Percentiles rank a stretch among this genome's conserved stretches.
Conservation (phyloP, 2,888 invertebrate species). For the Acanthacorydalis orientalis region DNA sequence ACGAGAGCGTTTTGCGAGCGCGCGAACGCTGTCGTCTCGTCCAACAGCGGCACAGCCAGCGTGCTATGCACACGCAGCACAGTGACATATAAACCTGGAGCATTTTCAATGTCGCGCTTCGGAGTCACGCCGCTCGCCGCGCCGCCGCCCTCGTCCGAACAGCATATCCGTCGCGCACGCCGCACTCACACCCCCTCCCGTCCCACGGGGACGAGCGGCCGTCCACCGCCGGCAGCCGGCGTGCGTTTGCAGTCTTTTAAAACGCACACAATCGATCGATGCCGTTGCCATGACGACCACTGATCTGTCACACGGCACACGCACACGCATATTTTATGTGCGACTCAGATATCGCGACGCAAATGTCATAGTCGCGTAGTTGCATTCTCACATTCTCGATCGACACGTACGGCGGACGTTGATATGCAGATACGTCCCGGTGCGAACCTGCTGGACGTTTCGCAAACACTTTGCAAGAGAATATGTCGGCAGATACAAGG, state of each 20-base stretch:
- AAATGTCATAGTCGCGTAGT: no score
- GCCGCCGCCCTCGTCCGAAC: not conserved
- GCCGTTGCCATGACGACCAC: constrained; percentile 4
- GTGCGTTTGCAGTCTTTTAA: not conserved
- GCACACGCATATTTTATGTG: not conserved
- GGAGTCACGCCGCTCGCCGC: not conserved
- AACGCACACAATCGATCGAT: constrained; percentile 3
- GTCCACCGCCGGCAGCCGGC: not conserved
- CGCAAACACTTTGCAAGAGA: no score
- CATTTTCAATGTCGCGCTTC: constrained; percentile 6
- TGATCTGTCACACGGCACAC: constrained; percentile 7
- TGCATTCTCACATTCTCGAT: no score
- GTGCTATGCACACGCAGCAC: constrained; percentile 1
- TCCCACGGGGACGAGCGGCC: not conserved
- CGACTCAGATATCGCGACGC: not conserved
- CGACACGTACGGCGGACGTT: no score
- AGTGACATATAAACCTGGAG: constrained; percentile 6
- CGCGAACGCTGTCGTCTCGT: not conserved
- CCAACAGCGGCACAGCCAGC: not conserved
- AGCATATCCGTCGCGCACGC: not conserved
- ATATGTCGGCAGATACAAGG: no score
- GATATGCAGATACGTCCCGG: no score
- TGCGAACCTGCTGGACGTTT: no score
- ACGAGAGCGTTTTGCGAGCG: no score
- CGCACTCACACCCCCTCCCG: not conserved